Base-by-base conservation (phyloP, 2,113 vertebrate species). In the Pampusana beccarii region DNA sequence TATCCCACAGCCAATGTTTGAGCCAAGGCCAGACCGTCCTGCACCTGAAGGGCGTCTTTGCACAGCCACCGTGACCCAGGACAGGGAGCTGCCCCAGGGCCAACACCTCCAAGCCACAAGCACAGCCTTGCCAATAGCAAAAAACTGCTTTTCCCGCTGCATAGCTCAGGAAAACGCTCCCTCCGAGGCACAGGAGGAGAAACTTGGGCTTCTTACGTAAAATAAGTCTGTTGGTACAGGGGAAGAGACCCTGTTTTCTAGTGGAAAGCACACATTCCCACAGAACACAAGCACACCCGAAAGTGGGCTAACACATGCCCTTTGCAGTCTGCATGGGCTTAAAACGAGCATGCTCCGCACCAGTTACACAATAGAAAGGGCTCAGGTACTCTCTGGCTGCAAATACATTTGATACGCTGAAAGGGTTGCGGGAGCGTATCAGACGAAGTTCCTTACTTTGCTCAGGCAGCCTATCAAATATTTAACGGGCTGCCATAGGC, bases 391-490 rank as follows among this genome's bases (percentile, higher is more conserved):
- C 90, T 64, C 92, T 29, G 90, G 75, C 93, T 94, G 95, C 83
- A 60, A 42, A 91, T 65, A 82, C 93, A 95, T 89, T 77, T 69
- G 93, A 97, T 91, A 92, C 90, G 8, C 92, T 81, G 97, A 3
- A 74, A 91, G 93, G 90, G 92, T 48, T 97, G 96, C 44, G 4
- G 88, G 94, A 95, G 90, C 92, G 33, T 86, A 96, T 96, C 95
- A 97, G 97, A 56, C 95, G 8, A 97, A 87, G 96, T 96, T 98
- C 98, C 98, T 98, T 98, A 98, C 99, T 98, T 98, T 98, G 98
- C 97, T 97, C 98, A 98, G 98, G 98, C 99, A 99, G 98, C 98
- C 98, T 91, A 99, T 99, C 97, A 99, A 99, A 99, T 99, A 99
- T 99, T 99, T 98, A 99, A 98, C 90, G 98, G 96, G 97, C 97